Evolutionary conservation across 2,113 vertebrate genomes (phyloP).

Genomic region (Phoenicopterus ruber): DNA sequence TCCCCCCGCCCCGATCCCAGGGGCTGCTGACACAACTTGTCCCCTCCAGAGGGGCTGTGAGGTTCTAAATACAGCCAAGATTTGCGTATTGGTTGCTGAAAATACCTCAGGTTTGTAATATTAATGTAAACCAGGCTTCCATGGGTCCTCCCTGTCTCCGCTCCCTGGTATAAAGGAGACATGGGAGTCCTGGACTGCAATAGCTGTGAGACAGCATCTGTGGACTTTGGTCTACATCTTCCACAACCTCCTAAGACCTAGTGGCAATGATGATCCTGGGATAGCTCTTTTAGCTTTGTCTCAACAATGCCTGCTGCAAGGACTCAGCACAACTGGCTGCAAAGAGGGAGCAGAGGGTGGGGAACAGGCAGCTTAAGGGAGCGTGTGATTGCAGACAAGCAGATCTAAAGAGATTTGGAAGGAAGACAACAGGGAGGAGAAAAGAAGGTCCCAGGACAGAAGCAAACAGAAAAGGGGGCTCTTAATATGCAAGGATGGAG

Average conservation of each 20-base stretch:
- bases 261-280: neutral
- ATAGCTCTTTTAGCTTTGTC: neutral
- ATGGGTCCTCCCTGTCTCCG: neutral
- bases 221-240: neutral
- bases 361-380: neutral
- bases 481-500: neutral
- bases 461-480: neutral
- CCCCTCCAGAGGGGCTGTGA: neutral
- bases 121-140: neutral
- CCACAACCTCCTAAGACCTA: neutral
- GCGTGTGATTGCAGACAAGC: neutral
- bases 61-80: neutral
- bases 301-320: neutral
- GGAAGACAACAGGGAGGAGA: neutral
- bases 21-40: conserved; percentile 17
- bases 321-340: neutral
- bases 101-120: neutral
- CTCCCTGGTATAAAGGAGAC: neutral
- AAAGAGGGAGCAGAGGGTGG: neutral
- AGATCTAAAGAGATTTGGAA: neutral
- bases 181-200: neutral
- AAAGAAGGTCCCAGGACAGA: neutral
- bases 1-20: neutral
- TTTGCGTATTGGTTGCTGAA: neutral
- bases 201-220: neutral